Conservation (phyloP, 1,140 invertebrate genomes). For the Diachasma alloeum region DNA sequence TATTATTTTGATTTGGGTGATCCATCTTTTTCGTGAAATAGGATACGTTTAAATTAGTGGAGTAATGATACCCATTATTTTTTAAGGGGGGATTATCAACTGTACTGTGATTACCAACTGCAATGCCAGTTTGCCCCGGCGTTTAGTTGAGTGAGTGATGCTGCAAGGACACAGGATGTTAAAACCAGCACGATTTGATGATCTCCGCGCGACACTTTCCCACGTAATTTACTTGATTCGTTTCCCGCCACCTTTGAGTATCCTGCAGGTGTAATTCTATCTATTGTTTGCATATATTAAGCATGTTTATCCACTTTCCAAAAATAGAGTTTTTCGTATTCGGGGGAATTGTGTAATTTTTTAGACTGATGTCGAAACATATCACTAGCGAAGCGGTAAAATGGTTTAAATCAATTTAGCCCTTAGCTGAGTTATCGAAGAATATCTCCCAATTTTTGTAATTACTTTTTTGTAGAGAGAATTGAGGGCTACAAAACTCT, state of each 20-base stretch:
- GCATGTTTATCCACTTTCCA: neutral
- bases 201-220: slow-evolving; percentile 38
- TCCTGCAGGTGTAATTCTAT: neutral
- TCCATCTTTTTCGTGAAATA: neutral
- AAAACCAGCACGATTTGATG: slow-evolving; percentile 30
- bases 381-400: too few relatives aligned
- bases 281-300: neutral
- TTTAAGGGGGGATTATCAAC: neutral
- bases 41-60: neutral
- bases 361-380: too few relatives aligned
- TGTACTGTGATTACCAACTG: slow-evolving; percentile 1
- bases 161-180: slow-evolving; percentile 38
- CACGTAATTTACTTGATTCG: slow-evolving; percentile 33
- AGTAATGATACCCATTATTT: neutral
- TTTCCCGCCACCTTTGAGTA: neutral
- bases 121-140: neutral
- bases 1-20: neutral
- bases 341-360: neutral
- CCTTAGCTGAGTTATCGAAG: too few relatives aligned
- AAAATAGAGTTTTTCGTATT: neutral
- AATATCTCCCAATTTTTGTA: too few relatives aligned
- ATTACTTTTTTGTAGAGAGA: too few relatives aligned
- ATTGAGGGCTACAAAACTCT: too few relatives aligned
- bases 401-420: too few relatives aligned
- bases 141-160: slow-evolving; percentile 20